phyloP scores from a whole-genome alignment of 2,888 invertebrate species.

The Synergus laeviventris region DNA sequence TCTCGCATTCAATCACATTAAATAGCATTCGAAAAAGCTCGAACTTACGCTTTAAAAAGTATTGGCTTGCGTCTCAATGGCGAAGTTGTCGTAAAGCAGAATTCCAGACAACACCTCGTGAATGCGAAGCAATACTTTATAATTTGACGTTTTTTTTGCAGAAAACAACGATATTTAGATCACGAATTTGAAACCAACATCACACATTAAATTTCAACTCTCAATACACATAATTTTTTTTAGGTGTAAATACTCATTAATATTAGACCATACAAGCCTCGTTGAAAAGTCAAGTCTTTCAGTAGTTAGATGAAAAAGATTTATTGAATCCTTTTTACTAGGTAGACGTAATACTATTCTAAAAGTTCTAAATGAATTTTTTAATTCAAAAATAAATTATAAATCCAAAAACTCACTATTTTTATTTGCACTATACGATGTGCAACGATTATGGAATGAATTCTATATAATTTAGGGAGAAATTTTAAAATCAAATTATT shows the following conservation, averaged over 20 bases:
- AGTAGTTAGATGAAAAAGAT: neutral
- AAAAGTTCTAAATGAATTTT: neutral
- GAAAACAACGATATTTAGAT: no score
- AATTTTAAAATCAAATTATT: slow-evolving; percentile 9
- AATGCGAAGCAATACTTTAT: no score
- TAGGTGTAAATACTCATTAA: neutral
- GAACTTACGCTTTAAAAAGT: no score
- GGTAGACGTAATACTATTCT: neutral
- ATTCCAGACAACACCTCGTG: no score
- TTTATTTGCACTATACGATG: neutral
- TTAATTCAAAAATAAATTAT: slow-evolving; percentile 28
- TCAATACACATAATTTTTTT: neutral
- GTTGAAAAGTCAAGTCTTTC: neutral
- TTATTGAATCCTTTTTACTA: neutral
- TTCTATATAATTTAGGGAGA: slow-evolving; percentile 28
- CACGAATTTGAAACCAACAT: neutral
- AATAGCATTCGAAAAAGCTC: no score
- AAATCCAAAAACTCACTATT: neutral
- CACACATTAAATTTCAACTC: neutral
- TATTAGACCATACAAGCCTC: neutral
- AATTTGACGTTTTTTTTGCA: no score
- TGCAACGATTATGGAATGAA: slow-evolving; percentile 22
- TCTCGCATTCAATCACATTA: no score
- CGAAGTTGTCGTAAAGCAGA: no score
- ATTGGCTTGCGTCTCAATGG: no score